Evolutionary conservation across 2,113 vertebrate species (phyloP), one percentile per base, ranked within the genome.

Genomic region (Condylura cristata): DNA sequence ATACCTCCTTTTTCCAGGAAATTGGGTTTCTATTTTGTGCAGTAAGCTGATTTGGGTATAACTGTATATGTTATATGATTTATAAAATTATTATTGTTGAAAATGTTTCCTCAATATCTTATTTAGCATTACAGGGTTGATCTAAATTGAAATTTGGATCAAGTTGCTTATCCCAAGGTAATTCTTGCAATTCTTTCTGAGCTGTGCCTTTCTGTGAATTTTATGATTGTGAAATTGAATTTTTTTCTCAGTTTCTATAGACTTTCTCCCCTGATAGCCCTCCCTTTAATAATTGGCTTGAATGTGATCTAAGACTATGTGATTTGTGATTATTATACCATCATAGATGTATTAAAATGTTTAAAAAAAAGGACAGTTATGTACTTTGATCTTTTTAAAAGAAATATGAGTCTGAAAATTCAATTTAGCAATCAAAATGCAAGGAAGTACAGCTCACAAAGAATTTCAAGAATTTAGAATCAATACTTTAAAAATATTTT

Each of bases 41-140:
- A 93, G 48, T 72, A 87, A 88, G 60, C 18, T 80, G 53, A 87
- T 88, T 74, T 75, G 18, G 30, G 8, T 24, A 61, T 86, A 88
- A 34, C 76, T 24, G 63, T 58, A 34, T 66, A 17, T 70, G 39
- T n/a, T 86, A 58, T 46, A 1, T 72, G 20, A 85, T 65, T 72
- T 56, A 74, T 58, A 46, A 95, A 37, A 91, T 94, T 65, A 13
- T 53, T 61, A 44, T 46, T 71, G 20, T 44, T 87, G 72, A 28
- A 44, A 83, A 80, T 75, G 39, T 61, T 95, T 91, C 39, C 61
- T 85, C 3, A 70, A 44, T 78, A 84, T 87, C 51, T 37, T 89
- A 39, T 72, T 90, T 82, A 53, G 24, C 11, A 53, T 76, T 79
- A 16, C 6, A 90, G 0, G 2, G 6, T 68, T 86, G 28, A 61